A percentile compares a stretch with the other conserved stretches of the same genome.
These are phyloP conservation scores for Sialia sialis DNA, from an alignment of 2,113 vertebrate species.

Conservation along the genomic window DNA sequence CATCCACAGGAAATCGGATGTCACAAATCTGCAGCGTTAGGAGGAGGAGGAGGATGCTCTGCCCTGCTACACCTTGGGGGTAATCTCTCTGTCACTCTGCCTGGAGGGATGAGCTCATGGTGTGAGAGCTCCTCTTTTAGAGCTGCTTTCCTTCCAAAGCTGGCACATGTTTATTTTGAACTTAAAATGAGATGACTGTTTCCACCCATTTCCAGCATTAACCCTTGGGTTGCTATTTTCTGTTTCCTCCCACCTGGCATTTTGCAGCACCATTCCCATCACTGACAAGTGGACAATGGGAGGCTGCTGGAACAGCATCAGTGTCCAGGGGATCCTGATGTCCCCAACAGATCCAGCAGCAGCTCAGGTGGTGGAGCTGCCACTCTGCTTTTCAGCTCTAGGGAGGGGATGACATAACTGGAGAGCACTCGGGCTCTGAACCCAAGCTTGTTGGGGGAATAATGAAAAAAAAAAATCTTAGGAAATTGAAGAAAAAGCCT, in stretches of 20 bases:
- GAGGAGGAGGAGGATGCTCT: not conserved
- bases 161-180: not conserved
- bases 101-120: not conserved
- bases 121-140: not conserved
- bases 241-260: not conserved
- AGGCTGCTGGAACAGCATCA: accelerated
- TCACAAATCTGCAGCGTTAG: accelerated
- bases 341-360: not conserved
- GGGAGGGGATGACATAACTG: not conserved
- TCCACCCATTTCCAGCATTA: not conserved
- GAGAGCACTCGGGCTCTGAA: not conserved
- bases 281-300: accelerated
- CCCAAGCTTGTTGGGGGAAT: not conserved
- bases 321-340: not conserved
- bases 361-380: not conserved
- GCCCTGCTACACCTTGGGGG: not conserved
- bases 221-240: not conserved
- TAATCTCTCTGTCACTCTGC: not conserved
- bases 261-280: not conserved
- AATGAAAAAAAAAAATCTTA: not conserved
- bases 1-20: not conserved
- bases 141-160: not conserved
- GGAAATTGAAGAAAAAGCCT: not conserved
- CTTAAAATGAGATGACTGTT: not conserved
- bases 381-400: not conserved